Conservation (phyloP, 2,113 vertebrate genomes). For the Eulemur rufifrons region DNA sequence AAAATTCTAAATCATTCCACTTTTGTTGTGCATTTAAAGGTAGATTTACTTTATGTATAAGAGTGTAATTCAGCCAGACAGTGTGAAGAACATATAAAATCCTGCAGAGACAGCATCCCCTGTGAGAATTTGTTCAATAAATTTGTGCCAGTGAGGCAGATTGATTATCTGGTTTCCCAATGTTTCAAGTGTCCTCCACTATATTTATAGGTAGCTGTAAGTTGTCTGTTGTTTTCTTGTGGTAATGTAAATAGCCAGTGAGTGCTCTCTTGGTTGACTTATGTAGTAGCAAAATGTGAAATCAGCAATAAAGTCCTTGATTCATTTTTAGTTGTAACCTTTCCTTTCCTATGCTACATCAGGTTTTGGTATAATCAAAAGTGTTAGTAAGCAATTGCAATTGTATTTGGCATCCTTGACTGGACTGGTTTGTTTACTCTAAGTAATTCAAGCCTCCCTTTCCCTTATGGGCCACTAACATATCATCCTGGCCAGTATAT, state of each 20-base stretch:
- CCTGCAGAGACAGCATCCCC: background rate
- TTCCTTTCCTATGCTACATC: background rate
- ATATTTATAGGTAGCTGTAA: slow-evolving; percentile 55
- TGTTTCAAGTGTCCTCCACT: slow-evolving; percentile 42
- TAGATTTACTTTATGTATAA: slow-evolving; percentile 45
- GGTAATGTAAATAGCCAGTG: slow-evolving; percentile 41
- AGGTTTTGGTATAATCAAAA: slow-evolving; percentile 17
- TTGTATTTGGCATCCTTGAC: background rate
- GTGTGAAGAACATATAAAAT: slow-evolving; percentile 56
- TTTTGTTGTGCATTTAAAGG: slow-evolving; percentile 38
- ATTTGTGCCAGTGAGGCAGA: slow-evolving; percentile 50
- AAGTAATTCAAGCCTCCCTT: background rate
- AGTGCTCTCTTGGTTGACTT: background rate
- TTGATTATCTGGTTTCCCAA: slow-evolving; percentile 38
- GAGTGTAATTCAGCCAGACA: slow-evolving; percentile 44
- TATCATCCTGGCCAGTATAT: background rate
- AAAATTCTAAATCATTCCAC: slow-evolving; percentile 44
- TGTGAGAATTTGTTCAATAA: slow-evolving; percentile 60
- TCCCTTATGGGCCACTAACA: background rate
- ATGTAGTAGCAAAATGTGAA: slow-evolving; percentile 47
- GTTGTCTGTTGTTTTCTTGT: slow-evolving; percentile 45
- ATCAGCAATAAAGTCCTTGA: slow-evolving; percentile 35
- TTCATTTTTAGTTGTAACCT: slow-evolving; percentile 43
- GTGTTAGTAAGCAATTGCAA: background rate
- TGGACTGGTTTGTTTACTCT: background rate